phyloP scores from a whole-genome alignment of 2,113 vertebrate species.

The Pedionomus torquatus region DNA sequence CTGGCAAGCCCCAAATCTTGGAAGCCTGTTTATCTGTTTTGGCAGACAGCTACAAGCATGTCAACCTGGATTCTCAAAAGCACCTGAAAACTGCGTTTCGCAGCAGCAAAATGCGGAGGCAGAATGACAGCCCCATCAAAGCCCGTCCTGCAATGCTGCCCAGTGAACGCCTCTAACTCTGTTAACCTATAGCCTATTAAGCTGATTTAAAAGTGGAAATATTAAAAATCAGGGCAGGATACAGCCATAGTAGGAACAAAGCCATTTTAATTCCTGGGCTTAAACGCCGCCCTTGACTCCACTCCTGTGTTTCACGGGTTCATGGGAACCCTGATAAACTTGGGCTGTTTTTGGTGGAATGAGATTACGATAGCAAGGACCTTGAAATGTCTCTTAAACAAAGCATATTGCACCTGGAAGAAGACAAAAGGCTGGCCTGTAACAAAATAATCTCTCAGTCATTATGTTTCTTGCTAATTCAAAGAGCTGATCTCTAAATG shows the following conservation, averaged over 20 bases:
- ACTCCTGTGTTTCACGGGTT: neutral
- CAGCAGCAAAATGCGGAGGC: accelerated
- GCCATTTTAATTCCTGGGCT: neutral
- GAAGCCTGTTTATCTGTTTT: neutral
- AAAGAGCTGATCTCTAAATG: neutral
- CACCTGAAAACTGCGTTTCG: neutral
- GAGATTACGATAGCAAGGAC: constrained; percentile 18
- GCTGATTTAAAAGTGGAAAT: neutral
- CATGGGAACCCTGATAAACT: constrained; percentile 51
- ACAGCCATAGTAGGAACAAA: neutral
- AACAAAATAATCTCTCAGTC: constrained; percentile 20
- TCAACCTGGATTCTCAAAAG: neutral
- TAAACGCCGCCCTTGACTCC: neutral
- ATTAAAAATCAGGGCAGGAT: neutral
- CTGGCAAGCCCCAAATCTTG: neutral
- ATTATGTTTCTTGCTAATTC: neutral
- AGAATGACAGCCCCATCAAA: neutral
- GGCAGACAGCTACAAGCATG: accelerated
- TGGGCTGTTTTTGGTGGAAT: constrained; percentile 10
- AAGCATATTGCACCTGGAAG: constrained; percentile 39
- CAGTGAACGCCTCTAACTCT: neutral
- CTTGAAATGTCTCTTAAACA: constrained; percentile 55
- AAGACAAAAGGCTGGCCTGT: constrained; percentile 13
- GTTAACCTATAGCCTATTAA: neutral
- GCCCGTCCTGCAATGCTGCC: accelerated